Evolutionary conservation across 1,140 invertebrate genomes (phyloP), one percentile per base, ranked within the genome.

Genomic region (Pachyrhynchus sulphureomaculatus): DNA sequence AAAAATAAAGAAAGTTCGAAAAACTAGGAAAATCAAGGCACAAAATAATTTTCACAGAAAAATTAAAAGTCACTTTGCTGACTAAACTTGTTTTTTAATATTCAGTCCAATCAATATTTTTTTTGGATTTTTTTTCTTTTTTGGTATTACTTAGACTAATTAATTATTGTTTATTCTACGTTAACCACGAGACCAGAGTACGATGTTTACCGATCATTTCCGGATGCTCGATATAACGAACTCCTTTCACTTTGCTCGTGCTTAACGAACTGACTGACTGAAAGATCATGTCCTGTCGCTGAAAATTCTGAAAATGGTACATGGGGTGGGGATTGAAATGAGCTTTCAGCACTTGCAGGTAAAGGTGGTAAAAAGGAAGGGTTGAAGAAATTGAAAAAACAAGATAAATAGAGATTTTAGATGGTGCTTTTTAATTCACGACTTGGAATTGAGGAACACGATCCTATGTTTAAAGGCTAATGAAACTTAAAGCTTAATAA

Each of bases 271-370:
- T 52, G 49, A 26, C 18, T 49, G 18, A 23, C 29, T 37, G n/a
- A 39, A 52, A 52, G 49, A 36, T 52, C 49, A 37, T 32, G 33
- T 36, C 34, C n/a, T 39, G 33, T 52, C 13, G 47, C 47, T 49
- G 47, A 48, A 52, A n/a, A 52, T 10, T 20, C 44, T 48, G 44
- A 48, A 48, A 48, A 48, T 24, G n/a, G 8, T 24, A n/a, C 26
- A 24, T 24, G 45, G 2, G 10, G 6, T 18, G 18, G n/a, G 42
- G 42, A 12, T 23, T 18, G 23, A 45, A 24, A 13, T 29, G 26
- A 29, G 26, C 26, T 29, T 29, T 29, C 6, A 9, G 26, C 8
- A 29, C 6, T 29, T 29, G 26, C 42, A 45, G 42, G 42, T 45
- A 45, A 20, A 13, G 9, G 42, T 21, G 18, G 23, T 12, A 39